phyloP scores from a whole-genome alignment of 1,140 invertebrate genomes.

The Mactra quadrangularis region DNA sequence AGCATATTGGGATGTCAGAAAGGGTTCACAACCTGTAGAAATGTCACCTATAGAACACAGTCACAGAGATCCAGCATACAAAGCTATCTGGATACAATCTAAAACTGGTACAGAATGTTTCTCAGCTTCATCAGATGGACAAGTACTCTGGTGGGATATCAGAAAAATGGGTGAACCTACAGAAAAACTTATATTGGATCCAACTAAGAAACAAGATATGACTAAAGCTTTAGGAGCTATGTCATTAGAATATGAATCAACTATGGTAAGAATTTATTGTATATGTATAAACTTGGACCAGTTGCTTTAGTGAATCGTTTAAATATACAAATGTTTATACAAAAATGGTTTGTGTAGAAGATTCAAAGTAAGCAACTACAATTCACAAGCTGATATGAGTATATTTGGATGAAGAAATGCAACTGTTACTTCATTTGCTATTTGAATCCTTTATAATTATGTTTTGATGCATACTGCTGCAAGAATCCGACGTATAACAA shows the following conservation, averaged over 20 bases:
- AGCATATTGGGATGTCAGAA: constrained; percentile 84
- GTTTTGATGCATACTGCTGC: no score
- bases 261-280: constrained; percentile 88
- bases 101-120: constrained; percentile 89
- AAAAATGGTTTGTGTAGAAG: no score
- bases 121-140: constrained; percentile 94
- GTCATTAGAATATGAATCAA: constrained; percentile 94
- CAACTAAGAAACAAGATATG: constrained; percentile 89
- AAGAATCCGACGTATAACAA: no score
- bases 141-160: constrained; percentile 93
- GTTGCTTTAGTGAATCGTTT: no score
- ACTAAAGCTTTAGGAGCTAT: constrained; percentile 91
- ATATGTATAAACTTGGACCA: no score
- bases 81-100: constrained; percentile 83
- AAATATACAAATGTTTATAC: no score
- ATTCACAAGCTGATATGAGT: no score
- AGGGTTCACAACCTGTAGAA: constrained; percentile 83
- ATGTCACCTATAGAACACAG: constrained; percentile 83
- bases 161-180: constrained; percentile 92
- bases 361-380: no score
- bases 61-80: constrained; percentile 83
- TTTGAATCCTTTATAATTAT: no score
- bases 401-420: no score
- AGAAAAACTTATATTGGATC: constrained; percentile 92
- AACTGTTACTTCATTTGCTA: no score